A percentile compares a stretch with the other conserved stretches of the same genome.
phyloP scores from a whole-genome alignment of 1,140 invertebrate genomes.

The Aphaenogaster floridana region DNA sequence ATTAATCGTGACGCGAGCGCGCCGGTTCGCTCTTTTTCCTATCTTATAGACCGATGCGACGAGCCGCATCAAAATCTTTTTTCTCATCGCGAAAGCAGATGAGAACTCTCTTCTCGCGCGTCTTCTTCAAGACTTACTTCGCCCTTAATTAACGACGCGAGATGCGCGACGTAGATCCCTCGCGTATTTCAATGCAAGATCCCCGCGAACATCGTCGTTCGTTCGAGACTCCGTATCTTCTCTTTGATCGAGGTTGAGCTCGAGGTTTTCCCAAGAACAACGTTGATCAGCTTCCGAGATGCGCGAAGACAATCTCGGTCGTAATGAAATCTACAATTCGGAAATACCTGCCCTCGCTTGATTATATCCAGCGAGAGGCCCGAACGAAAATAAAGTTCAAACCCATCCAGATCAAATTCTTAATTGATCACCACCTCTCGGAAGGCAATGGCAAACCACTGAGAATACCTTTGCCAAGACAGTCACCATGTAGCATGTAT shows the following conservation, averaged over 20 bases:
- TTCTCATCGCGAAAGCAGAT: neutral
- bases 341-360: neutral
- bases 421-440: too few relatives aligned
- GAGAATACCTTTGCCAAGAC: too few relatives aligned
- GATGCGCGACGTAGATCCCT: neutral
- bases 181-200: neutral
- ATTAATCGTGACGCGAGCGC: conserved; percentile 66
- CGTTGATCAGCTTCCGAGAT: neutral
- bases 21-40: neutral
- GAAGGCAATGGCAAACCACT: too few relatives aligned
- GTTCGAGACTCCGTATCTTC: neutral
- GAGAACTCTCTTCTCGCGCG: neutral
- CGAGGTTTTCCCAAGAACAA: neutral
- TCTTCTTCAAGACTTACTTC: neutral
- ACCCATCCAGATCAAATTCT: too few relatives aligned
- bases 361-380: neutral
- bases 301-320: neutral
- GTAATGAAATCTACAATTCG: neutral
- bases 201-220: neutral
- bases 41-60: conserved; percentile 6
- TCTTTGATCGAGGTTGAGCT: neutral
- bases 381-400: neutral
- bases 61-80: neutral
- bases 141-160: conserved; percentile 28
- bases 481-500: too few relatives aligned